These are phyloP conservation scores for Scylla paramamosain DNA, from an alignment of 1,140 invertebrate genomes.

Conservation along the genomic window DNA sequence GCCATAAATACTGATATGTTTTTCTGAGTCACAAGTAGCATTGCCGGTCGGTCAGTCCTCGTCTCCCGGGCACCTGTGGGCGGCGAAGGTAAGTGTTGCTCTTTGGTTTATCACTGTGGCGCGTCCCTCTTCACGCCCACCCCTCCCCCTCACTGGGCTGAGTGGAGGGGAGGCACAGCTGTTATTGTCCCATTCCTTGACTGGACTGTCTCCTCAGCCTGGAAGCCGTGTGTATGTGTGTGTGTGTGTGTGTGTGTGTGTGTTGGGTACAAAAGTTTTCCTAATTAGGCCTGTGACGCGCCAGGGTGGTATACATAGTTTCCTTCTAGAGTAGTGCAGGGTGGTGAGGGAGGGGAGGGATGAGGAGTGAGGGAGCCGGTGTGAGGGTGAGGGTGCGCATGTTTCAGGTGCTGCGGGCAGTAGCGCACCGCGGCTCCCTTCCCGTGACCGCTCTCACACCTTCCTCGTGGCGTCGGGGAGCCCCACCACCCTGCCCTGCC, in stretches of 20 bases:
- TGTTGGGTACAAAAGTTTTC: not conserved
- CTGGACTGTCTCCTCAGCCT: not conserved
- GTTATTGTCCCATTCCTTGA: not conserved
- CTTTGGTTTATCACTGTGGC: constrained; percentile 61
- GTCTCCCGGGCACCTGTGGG: not conserved
- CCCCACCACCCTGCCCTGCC: constrained; percentile 84
- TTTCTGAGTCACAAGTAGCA: constrained; percentile 65
- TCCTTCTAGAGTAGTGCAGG: not conserved
- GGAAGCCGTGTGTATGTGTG: not conserved
- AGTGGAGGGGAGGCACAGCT: not conserved
- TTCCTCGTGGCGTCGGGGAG: constrained; percentile 76
- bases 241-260: constrained; percentile 24
- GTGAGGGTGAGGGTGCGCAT: not conserved
- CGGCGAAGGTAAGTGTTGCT: constrained; percentile 69
- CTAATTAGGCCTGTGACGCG: not conserved
- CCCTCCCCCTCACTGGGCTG: too few relatives aligned
- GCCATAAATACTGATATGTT: constrained; percentile 55
- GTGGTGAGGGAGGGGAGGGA: not conserved
- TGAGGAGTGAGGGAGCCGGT: not conserved
- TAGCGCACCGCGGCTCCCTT: constrained; percentile 82
- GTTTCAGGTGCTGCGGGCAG: constrained; percentile 85
- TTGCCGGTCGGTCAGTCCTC: constrained; percentile 63
- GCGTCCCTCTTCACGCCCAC: not conserved
- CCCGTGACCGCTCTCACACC: constrained; percentile 77
- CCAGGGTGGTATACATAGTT: constrained; percentile 20